Evolutionary conservation across 2,797 vertebrate genomes (phyloP), one percentile per base, ranked within the genome.

Genomic region (Allobates femoralis): DNA sequence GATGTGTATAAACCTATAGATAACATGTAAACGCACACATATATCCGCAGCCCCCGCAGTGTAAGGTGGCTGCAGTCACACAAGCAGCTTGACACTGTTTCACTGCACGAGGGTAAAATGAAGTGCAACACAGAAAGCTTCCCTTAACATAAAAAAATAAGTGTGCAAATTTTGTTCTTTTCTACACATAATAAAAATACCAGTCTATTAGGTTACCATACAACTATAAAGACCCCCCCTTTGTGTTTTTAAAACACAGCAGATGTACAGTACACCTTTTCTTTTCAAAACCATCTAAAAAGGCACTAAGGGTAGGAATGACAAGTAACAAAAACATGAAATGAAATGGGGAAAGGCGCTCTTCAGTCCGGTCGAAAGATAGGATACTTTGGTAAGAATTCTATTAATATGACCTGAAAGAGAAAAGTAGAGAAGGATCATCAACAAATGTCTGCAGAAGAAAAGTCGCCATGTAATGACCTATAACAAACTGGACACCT

Each of bases 361-460:
- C 93, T 93, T 99, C 97, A 99, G 96, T 99, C 98, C 53, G 98
- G 98, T 95, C 97, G 95, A 91, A 99, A 97, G 95, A 99, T 99
- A 91, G 98, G 98, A 92, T 98, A 99, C 96, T 99, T 99, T 94
- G 97, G 97, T 96, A 99, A 93, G 96, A 99, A 99, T 95, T 99
- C 98, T 98, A 99, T 99, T 95, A 99, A 95, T 96, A 99, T 99
- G 92, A 99, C 98, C 98, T 99, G 91, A 55, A 92, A 93, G 93
- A 92, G 89, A 87, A 89, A 83, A 66, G 14, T 2, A 74, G 5
- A 74, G 11, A 46, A 16, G 23, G 34, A 74, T 26, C 23, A 23
- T 89, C 84, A 87, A 34, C 77, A 71, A 81, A n/a, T 89, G 80
- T 81, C 34, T 11, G 1, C 85, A 71, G 8, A 28, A 75, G 23